Evolutionary conservation across 2,888 invertebrate species (phyloP).

Genomic region (Smittia sp.): DNA sequence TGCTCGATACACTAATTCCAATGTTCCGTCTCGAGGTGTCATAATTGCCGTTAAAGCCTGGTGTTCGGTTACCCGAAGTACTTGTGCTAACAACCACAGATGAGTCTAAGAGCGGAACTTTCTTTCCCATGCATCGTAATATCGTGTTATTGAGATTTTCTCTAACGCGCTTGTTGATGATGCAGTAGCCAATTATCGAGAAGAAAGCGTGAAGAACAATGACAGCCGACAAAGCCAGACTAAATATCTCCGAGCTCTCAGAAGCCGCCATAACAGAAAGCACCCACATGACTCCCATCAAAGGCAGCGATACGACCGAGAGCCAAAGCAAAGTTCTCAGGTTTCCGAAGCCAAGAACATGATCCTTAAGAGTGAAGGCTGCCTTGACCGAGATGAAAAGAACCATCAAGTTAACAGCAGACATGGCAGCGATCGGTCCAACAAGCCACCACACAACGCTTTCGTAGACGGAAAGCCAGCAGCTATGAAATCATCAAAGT

Average conservation of each 20-base stretch:
- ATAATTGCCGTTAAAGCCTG: slow-evolving; percentile 50
- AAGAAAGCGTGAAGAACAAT: slow-evolving; percentile 78
- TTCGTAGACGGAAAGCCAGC: slow-evolving; percentile 93
- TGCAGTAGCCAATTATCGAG: slow-evolving; percentile 81
- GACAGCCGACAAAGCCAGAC: slow-evolving; percentile 73
- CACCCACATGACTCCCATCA: slow-evolving; percentile 84
- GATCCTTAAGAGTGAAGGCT: slow-evolving; percentile 86
- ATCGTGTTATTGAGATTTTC: slow-evolving; percentile 67
- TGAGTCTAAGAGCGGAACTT: slow-evolving; percentile 74
- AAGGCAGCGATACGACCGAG: slow-evolving; percentile 79
- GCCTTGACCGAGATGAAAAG: slow-evolving; percentile 84
- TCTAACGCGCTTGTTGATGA: slow-evolving; percentile 80
- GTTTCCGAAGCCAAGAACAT: slow-evolving; percentile 83
- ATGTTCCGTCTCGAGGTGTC: slow-evolving; percentile 70
- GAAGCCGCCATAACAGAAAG: slow-evolving; percentile 75
- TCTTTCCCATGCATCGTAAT: slow-evolving; percentile 74
- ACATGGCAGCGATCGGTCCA: slow-evolving; percentile 80
- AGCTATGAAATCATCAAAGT: slow-evolving; percentile 59
- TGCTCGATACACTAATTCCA: slow-evolving; percentile 92
- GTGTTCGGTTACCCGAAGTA: slow-evolving; percentile 56
- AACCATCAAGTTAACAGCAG: slow-evolving; percentile 73
- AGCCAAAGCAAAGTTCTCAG: slow-evolving; percentile 81
- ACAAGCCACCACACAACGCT: slow-evolving; percentile 94
- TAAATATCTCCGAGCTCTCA: slow-evolving; percentile 68
- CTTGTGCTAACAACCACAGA: slow-evolving; percentile 72